A percentile compares a stretch with the other conserved stretches of the same genome.
These are phyloP conservation scores for Muraenolepis orangiensis DNA, from an alignment of 2,797 vertebrate genomes.

Conservation along the genomic window DNA sequence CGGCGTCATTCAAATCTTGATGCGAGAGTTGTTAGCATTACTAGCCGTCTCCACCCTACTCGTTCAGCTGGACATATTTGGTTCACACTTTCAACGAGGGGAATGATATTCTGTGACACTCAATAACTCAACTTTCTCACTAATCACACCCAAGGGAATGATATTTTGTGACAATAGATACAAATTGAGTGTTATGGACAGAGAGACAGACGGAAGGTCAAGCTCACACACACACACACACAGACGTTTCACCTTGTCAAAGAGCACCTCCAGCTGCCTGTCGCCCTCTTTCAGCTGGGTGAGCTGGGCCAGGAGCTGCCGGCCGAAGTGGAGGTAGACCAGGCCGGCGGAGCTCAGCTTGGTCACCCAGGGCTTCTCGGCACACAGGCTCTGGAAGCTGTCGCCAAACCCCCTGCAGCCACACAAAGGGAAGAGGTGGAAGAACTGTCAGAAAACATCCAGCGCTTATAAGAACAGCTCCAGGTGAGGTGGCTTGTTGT, in stretches of 20 bases:
- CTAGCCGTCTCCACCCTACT: no score
- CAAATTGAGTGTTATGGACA: not conserved
- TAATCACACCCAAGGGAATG: no score
- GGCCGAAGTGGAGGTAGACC: constrained; percentile 88
- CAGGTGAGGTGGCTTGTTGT: not conserved
- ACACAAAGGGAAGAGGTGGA: not conserved
- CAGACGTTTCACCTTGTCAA: constrained; percentile 80
- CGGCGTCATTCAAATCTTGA: no score
- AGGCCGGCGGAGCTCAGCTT: constrained; percentile 94
- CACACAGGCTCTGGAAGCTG: constrained; percentile 81
- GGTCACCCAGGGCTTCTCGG: constrained; percentile 87
- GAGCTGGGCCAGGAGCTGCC: constrained; percentile 75
- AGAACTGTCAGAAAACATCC: not conserved
- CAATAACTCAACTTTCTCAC: no score
- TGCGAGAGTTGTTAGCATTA: no score
- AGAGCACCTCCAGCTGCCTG: constrained; percentile 75
- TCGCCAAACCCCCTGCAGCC: constrained; percentile 79
- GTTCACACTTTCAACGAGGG: no score
- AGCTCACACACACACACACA: not conserved
- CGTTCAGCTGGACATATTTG: no score
- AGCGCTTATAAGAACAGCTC: not conserved
- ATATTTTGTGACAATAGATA: not conserved
- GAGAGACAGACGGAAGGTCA: no score
- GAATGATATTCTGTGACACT: no score
- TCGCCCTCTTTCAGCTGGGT: constrained; percentile 74